A percentile compares a stretch with the other conserved stretches of the same genome.
Conservation (phyloP, 1,140 invertebrate species). For the Drosophila bifasciata region DNA sequence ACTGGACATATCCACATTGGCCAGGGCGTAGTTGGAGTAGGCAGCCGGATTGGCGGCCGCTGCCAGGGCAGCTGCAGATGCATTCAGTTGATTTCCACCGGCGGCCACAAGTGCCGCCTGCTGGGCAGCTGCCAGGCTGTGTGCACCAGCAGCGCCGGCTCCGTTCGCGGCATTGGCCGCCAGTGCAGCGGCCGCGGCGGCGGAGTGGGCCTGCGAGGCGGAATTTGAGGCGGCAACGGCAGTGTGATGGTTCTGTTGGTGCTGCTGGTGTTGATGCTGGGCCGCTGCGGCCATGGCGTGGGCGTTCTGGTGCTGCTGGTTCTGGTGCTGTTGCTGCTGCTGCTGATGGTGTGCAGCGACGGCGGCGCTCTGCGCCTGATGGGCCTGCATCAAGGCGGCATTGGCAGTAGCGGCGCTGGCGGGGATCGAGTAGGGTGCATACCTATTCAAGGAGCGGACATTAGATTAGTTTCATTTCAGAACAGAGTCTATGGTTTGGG, state of each 20-base stretch:
- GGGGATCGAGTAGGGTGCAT: constrained; percentile 83
- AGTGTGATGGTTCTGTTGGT: constrained; percentile 64
- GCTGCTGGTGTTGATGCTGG: constrained; percentile 55
- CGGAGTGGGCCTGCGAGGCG: constrained; percentile 76
- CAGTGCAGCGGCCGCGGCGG: constrained; percentile 84
- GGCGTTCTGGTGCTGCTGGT: constrained; percentile 61
- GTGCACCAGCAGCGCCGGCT: constrained; percentile 77
- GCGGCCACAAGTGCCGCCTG: constrained; percentile 83
- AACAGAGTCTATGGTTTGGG: neutral
- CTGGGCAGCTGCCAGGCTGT: constrained; percentile 82
- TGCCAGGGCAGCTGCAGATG: constrained; percentile 76
- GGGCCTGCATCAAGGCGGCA: constrained; percentile 79
- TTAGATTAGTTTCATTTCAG: constrained; percentile 1
- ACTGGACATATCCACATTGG: constrained; percentile 95
- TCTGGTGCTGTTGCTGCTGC: constrained; percentile 67
- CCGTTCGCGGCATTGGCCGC: constrained; percentile 84
- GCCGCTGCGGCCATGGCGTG: constrained; percentile 76
- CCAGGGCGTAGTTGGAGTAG: constrained; percentile 92
- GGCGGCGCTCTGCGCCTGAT: constrained; percentile 83
- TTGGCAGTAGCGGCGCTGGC: constrained; percentile 81
- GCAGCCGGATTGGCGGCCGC: constrained; percentile 87
- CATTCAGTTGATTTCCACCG: constrained; percentile 81
- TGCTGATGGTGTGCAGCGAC: constrained; percentile 83
- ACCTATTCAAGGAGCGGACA: constrained; percentile 43
- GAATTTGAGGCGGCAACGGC: constrained; percentile 81